Conservation (phyloP, 2,797 vertebrate genomes). For the Antennarius maculatus region DNA sequence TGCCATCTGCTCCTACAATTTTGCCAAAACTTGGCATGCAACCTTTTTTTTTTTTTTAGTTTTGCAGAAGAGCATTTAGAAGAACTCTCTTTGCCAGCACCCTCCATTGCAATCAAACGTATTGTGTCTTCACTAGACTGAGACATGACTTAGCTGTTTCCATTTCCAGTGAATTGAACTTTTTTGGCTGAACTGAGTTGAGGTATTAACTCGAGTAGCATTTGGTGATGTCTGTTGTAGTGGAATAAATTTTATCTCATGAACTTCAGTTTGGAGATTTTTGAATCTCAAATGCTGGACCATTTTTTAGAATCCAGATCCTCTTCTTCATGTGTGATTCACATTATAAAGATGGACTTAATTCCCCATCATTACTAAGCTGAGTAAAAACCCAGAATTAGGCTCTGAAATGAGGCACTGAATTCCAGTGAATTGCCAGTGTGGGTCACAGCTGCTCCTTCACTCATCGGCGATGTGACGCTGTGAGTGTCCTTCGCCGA, state of each 20-base stretch:
- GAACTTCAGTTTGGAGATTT: neutral
- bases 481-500: constrained; percentile 24
- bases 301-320: constrained; percentile 6
- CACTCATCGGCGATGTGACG: constrained; percentile 6
- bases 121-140: neutral
- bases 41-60: neutral
- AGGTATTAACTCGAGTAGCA: no score
- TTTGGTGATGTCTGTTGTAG: no score
- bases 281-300: constrained; percentile 4
- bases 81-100: neutral
- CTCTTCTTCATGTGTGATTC: constrained; percentile 11
- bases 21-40: constrained; percentile 10
- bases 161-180: constrained; percentile 9
- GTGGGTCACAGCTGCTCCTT: constrained; percentile 29
- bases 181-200: neutral
- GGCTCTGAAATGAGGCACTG: constrained; percentile 4
- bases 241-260: neutral
- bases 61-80: constrained; percentile 2
- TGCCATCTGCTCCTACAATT: constrained; percentile 22
- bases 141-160: neutral
- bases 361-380: constrained; percentile 16
- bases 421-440: constrained; percentile 8
- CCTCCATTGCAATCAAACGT: neutral
- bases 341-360: constrained; percentile 12
- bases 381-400: constrained; percentile 7